phyloP scores from a whole-genome alignment of 1,140 invertebrate genomes.

The Trissolcus basalis region DNA sequence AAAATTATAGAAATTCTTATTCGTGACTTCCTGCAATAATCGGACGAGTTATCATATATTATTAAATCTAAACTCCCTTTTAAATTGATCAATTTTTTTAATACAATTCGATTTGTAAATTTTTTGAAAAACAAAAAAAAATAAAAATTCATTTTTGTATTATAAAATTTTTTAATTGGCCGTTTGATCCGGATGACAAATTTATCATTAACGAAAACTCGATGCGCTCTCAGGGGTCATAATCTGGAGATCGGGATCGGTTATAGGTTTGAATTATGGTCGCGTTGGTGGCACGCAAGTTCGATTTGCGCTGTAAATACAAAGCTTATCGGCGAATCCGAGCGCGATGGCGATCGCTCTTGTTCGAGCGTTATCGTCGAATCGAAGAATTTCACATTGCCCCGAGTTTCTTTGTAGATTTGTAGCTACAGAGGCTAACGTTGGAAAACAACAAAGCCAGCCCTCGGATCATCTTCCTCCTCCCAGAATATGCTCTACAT shows the following conservation, averaged over 20 bases:
- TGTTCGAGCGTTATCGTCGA: conserved; percentile 57
- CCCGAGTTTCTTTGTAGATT: conserved; percentile 57
- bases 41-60: too few relatives aligned
- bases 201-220: conserved; percentile 38
- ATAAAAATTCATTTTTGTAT: too few relatives aligned
- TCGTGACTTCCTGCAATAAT: too few relatives aligned
- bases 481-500: conserved; percentile 50
- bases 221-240: not conserved
- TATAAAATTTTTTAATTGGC: not conserved
- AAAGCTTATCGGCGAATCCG: conserved; percentile 57
- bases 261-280: conserved; percentile 46
- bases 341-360: conserved; percentile 55
- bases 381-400: conserved; percentile 58
- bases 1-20: too few relatives aligned
- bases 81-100: too few relatives aligned
- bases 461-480: conserved; percentile 49
- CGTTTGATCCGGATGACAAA: conserved; percentile 38
- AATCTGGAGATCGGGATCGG: conserved; percentile 26
- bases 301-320: conserved; percentile 59
- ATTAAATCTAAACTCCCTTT: too few relatives aligned
- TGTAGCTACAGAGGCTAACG: conserved; percentile 47
- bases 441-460: conserved; percentile 57
- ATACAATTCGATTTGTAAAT: too few relatives aligned
- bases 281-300: conserved; percentile 44
- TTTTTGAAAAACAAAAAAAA: too few relatives aligned